phyloP scores from a whole-genome alignment of 64 coral and sea anemone species.

The Anthopleura sola region DNA sequence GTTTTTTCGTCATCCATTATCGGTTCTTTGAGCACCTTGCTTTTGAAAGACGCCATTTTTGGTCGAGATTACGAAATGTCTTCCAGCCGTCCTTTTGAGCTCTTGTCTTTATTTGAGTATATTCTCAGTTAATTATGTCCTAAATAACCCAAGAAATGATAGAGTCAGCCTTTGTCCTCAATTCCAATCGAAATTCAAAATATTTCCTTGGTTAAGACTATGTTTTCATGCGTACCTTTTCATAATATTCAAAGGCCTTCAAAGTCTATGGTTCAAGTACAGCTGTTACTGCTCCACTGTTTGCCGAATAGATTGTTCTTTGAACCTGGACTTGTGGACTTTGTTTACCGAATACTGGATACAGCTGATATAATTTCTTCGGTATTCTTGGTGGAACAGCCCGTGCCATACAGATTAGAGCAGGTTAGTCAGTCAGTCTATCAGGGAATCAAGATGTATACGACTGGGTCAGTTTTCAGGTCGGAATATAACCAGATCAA shows the following conservation, averaged over 20 bases:
- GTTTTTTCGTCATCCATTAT: conserved; percentile 26
- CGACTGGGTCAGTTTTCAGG: conserved; percentile 6
- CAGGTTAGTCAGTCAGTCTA: neutral
- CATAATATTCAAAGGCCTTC: neutral
- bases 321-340: too few relatives aligned
- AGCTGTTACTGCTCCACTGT: neutral
- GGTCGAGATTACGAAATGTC: neutral
- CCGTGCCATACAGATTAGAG: neutral
- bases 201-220: neutral
- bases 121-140: conserved; percentile 9
- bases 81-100: neutral
- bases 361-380: neutral
- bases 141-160: neutral
- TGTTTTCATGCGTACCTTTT: conserved; percentile 11
- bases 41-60: conserved; percentile 20
- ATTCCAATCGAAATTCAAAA: neutral
- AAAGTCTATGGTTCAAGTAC: neutral
- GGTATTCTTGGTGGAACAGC: neutral
- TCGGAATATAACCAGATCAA: neutral
- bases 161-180: neutral
- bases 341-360: neutral
- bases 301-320: neutral
- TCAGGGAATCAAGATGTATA: neutral
- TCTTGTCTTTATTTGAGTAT: neutral
- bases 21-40: conserved; percentile 6